Base-by-base conservation (phyloP, 2,888 invertebrate species). In the Phyllotreta striolata region DNA sequence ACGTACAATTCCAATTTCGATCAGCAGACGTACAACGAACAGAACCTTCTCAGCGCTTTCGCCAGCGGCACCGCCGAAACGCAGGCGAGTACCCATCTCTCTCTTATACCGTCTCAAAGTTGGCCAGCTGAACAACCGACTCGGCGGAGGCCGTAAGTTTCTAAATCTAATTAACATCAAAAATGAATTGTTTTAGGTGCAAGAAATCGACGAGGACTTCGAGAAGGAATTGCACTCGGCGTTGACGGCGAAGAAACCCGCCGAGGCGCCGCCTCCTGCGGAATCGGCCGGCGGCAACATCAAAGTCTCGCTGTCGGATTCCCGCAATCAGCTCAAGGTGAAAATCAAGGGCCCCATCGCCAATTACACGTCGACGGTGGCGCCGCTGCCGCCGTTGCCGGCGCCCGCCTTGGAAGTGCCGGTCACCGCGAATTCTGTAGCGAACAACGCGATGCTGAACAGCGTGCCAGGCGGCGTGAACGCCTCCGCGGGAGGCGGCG, bases 311-410 rank as follows among this genome's bases (percentile, higher is more conserved):
- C 82, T 92, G 0, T 89, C 89, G 0, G 93, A 93, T 80, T 91
- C 93, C 0, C 85, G 93, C 37, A 93, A 93, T 80, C 94, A 94
- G 77, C 83, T 95, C 3, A 95, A 95, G 79, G 89, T 95, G 0
- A 95, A 95, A 81, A 95, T 95, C 67, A 95, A 95, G 79, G 95
- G 94, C 2, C 95, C 95, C 0, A 85, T 92, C 66, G 92, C 93
- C 73, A 92, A 91, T 77, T 91, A 90, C 40, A 85, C 89, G 1
- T 86, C 88, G 59, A 84, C 86, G 0, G 83, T 84, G 0, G 83
- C 85, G 49, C 85, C 87, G 3, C 80, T 86, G n/a, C 86, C 84
- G 0, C 87, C 86, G 68, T 84, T 84, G n/a, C 84, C 84, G 13
- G 81, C 82, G 62, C 82, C 79, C 40, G 78, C 79, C 13, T 74